Evolutionary conservation across 1,140 invertebrate genomes (phyloP).

Genomic region (Leptinotarsa lineolata): DNA sequence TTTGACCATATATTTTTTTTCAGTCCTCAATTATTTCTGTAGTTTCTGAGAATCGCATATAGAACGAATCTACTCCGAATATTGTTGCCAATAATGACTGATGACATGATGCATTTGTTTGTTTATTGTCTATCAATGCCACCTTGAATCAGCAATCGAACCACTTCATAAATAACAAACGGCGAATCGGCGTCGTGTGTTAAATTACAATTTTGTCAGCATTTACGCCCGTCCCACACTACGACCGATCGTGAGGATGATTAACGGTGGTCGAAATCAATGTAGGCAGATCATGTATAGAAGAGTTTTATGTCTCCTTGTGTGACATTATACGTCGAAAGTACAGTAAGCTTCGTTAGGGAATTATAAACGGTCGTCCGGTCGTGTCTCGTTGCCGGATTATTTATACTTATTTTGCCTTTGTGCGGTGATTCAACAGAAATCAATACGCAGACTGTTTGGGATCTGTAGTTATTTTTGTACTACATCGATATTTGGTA

Average conservation of each 20-base stretch:
- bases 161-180: constrained; percentile 9
- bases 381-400: constrained; percentile 23
- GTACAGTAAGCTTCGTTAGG: constrained; percentile 36
- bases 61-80: no score
- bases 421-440: constrained; percentile 21
- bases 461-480: neutral
- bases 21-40: no score
- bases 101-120: no score
- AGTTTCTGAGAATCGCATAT: no score
- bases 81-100: no score
- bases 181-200: constrained; percentile 18
- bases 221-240: constrained; percentile 24
- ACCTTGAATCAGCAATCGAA: no score
- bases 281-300: constrained; percentile 30
- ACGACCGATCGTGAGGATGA: constrained; percentile 3
- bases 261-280: constrained; percentile 26
- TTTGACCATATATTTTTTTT: no score
- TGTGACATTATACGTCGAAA: constrained; percentile 30
- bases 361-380: constrained; percentile 35
- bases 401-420: constrained; percentile 27
- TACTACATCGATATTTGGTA: neutral
- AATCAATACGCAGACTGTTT: constrained; percentile 14
- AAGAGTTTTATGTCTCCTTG: constrained; percentile 26
- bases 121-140: no score
- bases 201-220: constrained; percentile 27